Evolutionary conservation across 2,113 vertebrate genomes (phyloP), one percentile per base, ranked within the genome.

Genomic region (Anoplopoma fimbria): DNA sequence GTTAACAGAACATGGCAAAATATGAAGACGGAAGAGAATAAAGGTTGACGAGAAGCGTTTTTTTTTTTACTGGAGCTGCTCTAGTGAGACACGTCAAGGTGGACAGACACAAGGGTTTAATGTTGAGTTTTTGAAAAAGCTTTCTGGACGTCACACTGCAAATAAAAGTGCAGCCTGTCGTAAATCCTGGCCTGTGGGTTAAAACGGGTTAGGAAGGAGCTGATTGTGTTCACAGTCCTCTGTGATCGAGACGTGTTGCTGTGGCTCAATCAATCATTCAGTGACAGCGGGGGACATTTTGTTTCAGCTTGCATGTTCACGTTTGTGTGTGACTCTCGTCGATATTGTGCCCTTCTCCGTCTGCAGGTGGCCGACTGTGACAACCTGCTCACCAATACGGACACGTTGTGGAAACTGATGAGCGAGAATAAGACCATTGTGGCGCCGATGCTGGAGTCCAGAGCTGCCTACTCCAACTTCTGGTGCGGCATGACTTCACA

Each of bases 401-500:
- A 98, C 81, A 96, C 95, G 7, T 90, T 99, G 86, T 95, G 93
- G 92, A 95, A 97, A 81, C 78, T 99, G 95, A 98, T 99, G 64
- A 95, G 86, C n/a, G 97, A 99, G 79, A 98, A 99, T 89, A 97
- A 96, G 91, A 99, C 98, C 0, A 75, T 99, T 14, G 96, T 97
- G 75, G 96, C 97, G 0, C 98, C 98, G 0, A 98, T 99, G 98
- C 93, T 99, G 15, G 98, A 99, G 88, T 99, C 98, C 77, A 96
- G 97, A 81, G 95, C 96, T 0, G 95, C 97, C 0, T 99, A 99
- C 82, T 99, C 98, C 9, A 99, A 99, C 92, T 99, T 97, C 95
- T 99, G 98, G 98, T 97, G 98, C 14, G 98, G 97, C 82, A 98
- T 99, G 94, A 99, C 97, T 1, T 96, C 97, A 23, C 96, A 99